Evolutionary conservation across 2,888 invertebrate species (phyloP).

Genomic region (Drosophila stalkeri): DNA sequence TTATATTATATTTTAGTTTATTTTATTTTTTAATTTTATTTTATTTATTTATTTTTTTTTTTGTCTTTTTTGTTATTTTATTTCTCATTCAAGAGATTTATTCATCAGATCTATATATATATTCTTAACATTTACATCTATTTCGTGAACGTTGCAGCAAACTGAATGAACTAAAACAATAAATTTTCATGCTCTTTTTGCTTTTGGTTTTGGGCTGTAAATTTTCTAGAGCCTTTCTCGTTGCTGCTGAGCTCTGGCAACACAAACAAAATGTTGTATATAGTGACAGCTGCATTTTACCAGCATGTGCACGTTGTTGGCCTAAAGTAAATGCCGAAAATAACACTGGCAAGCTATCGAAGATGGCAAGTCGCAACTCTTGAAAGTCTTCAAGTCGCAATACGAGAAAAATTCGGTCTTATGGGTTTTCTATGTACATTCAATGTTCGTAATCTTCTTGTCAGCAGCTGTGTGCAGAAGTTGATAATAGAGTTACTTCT

Average conservation of each 20-base stretch:
- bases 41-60: not conserved
- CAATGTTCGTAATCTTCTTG: conserved; percentile 13
- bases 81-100: not conserved
- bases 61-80: too few relatives aligned
- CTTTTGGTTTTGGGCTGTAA: conserved; percentile 4
- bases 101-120: not conserved
- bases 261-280: not conserved
- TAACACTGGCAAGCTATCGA: conserved; percentile 15
- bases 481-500: not conserved
- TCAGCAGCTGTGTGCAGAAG: conserved; percentile 28
- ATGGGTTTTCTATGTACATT: conserved; percentile 1
- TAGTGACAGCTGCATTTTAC: conserved; percentile 29
- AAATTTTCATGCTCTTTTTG: conserved; percentile 14
- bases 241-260: not conserved
- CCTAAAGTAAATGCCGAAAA: conserved; percentile 17
- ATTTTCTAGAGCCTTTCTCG: conserved; percentile 9
- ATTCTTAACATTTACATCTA: not conserved
- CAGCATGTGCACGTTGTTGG: conserved; percentile 16
- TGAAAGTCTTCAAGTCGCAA: not conserved
- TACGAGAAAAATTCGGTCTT: not conserved
- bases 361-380: not conserved
- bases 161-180: conserved; percentile 8
- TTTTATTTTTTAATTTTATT: not conserved
- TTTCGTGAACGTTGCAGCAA: not conserved
- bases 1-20: not conserved